A percentile compares a stretch with the other conserved stretches of the same genome.
phyloP scores from a whole-genome alignment of 2,113 vertebrate genomes.

The Chrysochloris asiatica region DNA sequence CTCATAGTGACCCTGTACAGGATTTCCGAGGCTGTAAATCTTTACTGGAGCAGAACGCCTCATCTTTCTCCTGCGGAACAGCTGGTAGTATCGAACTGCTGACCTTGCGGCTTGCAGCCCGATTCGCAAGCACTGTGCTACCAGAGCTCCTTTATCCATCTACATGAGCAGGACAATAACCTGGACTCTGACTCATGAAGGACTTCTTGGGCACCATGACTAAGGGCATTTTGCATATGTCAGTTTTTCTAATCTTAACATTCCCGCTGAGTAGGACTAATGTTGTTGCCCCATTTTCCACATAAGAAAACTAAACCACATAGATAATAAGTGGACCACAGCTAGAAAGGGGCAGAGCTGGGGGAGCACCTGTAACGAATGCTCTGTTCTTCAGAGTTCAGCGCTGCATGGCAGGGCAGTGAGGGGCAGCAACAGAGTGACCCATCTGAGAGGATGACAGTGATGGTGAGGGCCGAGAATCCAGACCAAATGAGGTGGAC shows the following conservation, averaged over 20 bases:
- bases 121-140: no score
- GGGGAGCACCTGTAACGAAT: fast-evolving
- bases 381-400: neutral
- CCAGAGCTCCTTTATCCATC: no score
- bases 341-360: no score
- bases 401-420: neutral
- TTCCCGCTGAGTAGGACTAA: neutral
- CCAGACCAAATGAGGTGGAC: neutral
- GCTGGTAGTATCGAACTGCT: no score
- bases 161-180: fast-evolving
- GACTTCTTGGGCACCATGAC: fast-evolving
- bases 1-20: no score
- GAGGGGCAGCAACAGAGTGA: neutral
- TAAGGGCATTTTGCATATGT: neutral
- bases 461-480: neutral
- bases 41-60: no score
- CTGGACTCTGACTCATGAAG: neutral
- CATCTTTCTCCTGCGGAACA: no score
- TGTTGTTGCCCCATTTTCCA: neutral
- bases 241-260: neutral
- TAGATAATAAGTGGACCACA: neutral
- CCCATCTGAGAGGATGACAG: neutral
- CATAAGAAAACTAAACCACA: neutral
- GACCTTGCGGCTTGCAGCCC: no score
- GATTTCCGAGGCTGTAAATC: no score